Evolutionary conservation across 1,140 invertebrate genomes (phyloP).

Genomic region (Anoplolepis gracilipes): DNA sequence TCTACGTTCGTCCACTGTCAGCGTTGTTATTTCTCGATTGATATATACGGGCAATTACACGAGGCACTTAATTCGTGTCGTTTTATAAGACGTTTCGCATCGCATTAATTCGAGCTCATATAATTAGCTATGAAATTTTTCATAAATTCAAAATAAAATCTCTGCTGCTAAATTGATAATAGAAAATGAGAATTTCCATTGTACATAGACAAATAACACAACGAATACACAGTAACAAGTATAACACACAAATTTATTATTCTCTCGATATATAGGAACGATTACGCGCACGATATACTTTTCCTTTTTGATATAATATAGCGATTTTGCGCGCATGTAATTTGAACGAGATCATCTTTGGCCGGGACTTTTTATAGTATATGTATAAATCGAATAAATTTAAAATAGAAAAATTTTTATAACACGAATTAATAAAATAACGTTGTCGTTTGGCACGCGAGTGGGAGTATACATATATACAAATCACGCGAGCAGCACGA

Average conservation of each 20-base stretch:
- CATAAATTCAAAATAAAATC: not conserved
- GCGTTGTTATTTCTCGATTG: slow-evolving; percentile 31
- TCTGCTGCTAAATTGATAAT: not conserved
- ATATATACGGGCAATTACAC: slow-evolving; percentile 13
- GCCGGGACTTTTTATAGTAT: not conserved
- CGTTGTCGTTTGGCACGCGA: slow-evolving; percentile 8
- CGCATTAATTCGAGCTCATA: not conserved
- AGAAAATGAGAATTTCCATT: not conserved
- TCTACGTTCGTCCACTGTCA: slow-evolving; percentile 16
- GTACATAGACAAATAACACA: no score
- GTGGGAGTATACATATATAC: not conserved
- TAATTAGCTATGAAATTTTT: not conserved
- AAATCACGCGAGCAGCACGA: not conserved
- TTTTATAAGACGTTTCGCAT: not conserved
- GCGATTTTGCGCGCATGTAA: slow-evolving; percentile 15
- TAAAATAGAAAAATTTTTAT: slow-evolving; percentile 8
- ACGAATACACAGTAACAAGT: no score
- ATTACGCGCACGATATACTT: not conserved
- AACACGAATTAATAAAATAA: slow-evolving; percentile 32
- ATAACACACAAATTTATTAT: no score
- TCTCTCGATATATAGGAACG: not conserved
- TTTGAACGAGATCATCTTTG: not conserved
- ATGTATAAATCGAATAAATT: not conserved
- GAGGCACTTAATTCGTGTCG: not conserved
- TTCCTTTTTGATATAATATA: not conserved